Percentiles rank a stretch among this genome's conserved stretches.
Conservation (phyloP, 1,140 invertebrate species). For the Tetragnatha versicolor region DNA sequence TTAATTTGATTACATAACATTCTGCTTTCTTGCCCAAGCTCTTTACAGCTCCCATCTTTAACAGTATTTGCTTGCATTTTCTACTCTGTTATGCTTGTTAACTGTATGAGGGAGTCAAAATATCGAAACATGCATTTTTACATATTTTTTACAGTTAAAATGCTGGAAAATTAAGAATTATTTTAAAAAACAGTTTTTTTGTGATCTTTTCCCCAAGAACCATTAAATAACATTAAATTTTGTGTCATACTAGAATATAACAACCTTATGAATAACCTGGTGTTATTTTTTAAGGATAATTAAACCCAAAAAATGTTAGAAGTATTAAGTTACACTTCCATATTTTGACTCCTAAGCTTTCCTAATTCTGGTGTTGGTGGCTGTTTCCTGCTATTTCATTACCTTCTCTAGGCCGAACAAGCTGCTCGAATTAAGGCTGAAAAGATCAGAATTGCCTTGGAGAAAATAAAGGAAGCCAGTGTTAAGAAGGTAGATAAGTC, state of each 20-base stretch:
- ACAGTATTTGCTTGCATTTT: too few relatives aligned
- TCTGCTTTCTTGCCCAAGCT: too few relatives aligned
- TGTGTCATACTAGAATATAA: not conserved
- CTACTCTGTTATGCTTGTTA: too few relatives aligned
- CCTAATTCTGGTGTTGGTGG: slow-evolving; percentile 24
- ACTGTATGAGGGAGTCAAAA: too few relatives aligned
- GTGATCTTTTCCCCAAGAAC: too few relatives aligned
- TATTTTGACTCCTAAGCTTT: not conserved
- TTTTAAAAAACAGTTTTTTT: too few relatives aligned
- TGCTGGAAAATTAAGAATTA: too few relatives aligned
- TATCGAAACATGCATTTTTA: too few relatives aligned
- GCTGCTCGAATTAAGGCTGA: slow-evolving; percentile 83
- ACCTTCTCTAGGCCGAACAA: slow-evolving; percentile 65
- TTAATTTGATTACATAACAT: too few relatives aligned
- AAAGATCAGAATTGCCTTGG: slow-evolving; percentile 93
- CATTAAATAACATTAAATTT: too few relatives aligned
- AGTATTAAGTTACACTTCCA: not conserved
- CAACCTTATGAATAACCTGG: not conserved
- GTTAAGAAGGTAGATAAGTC: slow-evolving; percentile 72
- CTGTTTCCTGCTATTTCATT: slow-evolving; percentile 45
- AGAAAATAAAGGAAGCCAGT: slow-evolving; percentile 96
- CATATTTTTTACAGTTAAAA: too few relatives aligned
- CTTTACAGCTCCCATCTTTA: too few relatives aligned
- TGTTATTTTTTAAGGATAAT: not conserved
- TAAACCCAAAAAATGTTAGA: not conserved